Evolutionary conservation across 2,797 vertebrate species (phyloP).

Genomic region (Cynopterus sphinx): DNA sequence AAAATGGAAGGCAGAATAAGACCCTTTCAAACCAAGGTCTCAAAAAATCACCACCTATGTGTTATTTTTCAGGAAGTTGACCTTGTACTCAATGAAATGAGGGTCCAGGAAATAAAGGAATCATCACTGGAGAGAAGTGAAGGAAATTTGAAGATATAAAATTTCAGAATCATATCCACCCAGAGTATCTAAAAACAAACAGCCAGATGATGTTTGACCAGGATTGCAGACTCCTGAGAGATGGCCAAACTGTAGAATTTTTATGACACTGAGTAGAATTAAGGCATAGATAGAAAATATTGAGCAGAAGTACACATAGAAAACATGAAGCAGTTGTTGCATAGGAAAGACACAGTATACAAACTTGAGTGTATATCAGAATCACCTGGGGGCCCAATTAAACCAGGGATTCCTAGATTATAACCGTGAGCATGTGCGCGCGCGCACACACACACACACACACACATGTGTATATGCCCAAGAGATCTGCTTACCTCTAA

Average conservation of each 20-base stretch:
- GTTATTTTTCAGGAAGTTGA: neutral
- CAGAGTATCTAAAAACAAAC: neutral
- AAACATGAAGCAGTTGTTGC: neutral
- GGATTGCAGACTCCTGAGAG: neutral
- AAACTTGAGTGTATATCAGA: neutral
- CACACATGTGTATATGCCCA: fast-evolving
- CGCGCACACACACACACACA: neutral
- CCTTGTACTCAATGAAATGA: neutral
- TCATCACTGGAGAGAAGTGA: neutral
- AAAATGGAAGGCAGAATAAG: neutral
- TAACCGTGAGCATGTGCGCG: no score
- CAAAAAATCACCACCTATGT: neutral
- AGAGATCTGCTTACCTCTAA: neutral
- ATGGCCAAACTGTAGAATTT: neutral
- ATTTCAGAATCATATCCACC: neutral
- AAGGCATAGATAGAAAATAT: neutral
- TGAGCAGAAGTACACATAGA: neutral
- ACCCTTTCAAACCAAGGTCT: neutral
- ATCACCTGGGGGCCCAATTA: neutral
- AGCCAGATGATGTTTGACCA: neutral
- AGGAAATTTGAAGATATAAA: neutral
- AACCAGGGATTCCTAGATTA: neutral
- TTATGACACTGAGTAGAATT: neutral
- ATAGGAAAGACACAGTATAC: neutral
- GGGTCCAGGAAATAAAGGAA: neutral